Evolutionary conservation across 2,797 vertebrate genomes (phyloP).

Genomic region (Triplophysa bombifrons): DNA sequence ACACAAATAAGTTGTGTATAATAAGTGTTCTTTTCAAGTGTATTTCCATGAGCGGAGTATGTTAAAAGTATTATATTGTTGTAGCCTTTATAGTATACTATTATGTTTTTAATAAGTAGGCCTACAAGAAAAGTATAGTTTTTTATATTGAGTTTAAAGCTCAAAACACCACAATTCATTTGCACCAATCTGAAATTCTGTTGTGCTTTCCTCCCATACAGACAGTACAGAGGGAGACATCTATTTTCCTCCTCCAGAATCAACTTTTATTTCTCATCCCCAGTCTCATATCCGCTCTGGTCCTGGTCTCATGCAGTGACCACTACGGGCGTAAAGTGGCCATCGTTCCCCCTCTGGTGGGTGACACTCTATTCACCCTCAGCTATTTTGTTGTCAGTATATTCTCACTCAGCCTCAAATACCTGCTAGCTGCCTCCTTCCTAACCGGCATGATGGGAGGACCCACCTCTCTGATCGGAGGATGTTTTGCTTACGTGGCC

Average conservation of each 20-base stretch:
- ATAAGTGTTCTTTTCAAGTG: too few species aligned
- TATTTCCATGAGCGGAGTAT: too few species aligned
- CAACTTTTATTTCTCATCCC: constrained; percentile 77
- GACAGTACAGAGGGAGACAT: constrained; percentile 80
- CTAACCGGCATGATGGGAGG: constrained; percentile 58
- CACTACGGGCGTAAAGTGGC: constrained; percentile 77
- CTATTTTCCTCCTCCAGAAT: constrained; percentile 75
- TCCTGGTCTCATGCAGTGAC: constrained; percentile 81
- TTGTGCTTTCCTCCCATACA: constrained; percentile 49
- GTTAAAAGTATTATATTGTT: too few species aligned
- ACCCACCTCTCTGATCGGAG: constrained; percentile 74
- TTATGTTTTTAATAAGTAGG: too few species aligned
- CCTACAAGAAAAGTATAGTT: too few species aligned
- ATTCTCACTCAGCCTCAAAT: constrained; percentile 71
- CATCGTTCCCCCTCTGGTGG: constrained; percentile 74
- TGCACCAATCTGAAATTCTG: not conserved
- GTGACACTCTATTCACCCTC: constrained; percentile 65
- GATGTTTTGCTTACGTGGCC: constrained; percentile 81
- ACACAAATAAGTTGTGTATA: too few species aligned
- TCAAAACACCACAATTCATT: not conserved
- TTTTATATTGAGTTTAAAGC: too few species aligned
- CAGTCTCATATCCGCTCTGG: constrained; percentile 75
- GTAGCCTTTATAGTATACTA: too few species aligned
- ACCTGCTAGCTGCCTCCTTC: constrained; percentile 74
- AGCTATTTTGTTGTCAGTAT: constrained; percentile 68